Base-by-base conservation (phyloP, 2,888 invertebrate species). In the Phyllotreta cruciferae region DNA sequence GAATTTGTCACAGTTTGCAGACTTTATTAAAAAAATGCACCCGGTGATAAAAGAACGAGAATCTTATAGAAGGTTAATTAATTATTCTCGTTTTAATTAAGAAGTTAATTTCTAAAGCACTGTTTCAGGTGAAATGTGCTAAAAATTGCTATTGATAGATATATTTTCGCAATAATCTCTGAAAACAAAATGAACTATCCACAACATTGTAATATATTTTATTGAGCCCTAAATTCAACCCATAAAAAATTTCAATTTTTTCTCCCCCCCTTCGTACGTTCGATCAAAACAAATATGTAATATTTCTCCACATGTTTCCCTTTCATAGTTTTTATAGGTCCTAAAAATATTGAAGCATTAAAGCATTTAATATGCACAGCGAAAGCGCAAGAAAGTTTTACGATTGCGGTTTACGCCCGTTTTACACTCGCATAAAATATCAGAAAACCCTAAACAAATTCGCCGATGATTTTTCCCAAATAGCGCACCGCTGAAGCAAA, bases 381-480 rank as follows among this genome's bases (percentile, higher is more conserved):
- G 71, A 71, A 75, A 75, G 73, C 73, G 64, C 24, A 66, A 52
- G 50, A 49, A 38, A 39, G 52, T 49, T 58, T 49, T 56, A 53
- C 39, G 64, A 66, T 60, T 69, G 70, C 60, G 71, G 66, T 75
- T 75, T 75, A 74, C 71, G 71, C 60, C 63, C 64, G 65, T 71
- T 75, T 76, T 76, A 76, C 71, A 72, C 70, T 68, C 72, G 65
- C 75, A 69, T 76, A 76, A 77, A 76, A 73, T 72, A 74, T 75
- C 70, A 69, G 70, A 69, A 70, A 65, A 65, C 66, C 71, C 69
- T 75, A 75, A 76, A 77, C 74, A 74, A 70, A 71, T 67, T 68
- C 64, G 69, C 66, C 72, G 73, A 73, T 49, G 49, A 35, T 35
- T 49, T 47, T 47, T 14, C 34, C 6, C 24, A 4, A 24, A 24